Base-by-base conservation (phyloP, 2,797 vertebrate species). In the Gymnoscopelus microlampas region DNA sequence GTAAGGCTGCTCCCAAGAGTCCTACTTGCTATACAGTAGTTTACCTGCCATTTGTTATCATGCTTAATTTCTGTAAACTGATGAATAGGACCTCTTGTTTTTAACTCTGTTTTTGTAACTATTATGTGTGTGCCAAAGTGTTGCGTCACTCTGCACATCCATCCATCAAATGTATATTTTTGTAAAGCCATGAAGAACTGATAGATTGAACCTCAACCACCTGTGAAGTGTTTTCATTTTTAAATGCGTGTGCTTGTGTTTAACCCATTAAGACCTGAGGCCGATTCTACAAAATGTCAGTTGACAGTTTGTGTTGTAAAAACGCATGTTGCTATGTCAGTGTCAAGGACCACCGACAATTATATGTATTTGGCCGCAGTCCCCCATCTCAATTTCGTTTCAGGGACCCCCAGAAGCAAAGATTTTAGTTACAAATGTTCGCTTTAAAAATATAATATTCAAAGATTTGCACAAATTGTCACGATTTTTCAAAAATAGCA, bases 81-180 rank as follows among this genome's bases (percentile, higher is more conserved):
- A 13, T 59, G 2, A 4, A 72, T 19, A 54, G 69, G 50, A 70
- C 80, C 63, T 82, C 61, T 70, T 29, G 60, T 81, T 84, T 86
- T 76, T 79, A 82, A 53, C 66, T 64, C 79, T 13, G 70, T 6
- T 71, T 82, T 86, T 74, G 80, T 61, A 79, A 78, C 71, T 75
- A n/a, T 13, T 53, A 47, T 76, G 2, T 76, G 68, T 59, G 60
- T 71, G 74, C 73, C 70, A 66, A 23, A 59, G 62, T 61, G 63
- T 70, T 6, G 57, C 70, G 71, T 74, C 47, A 5, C 79, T 66
- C 58, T 24, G 32, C 74, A 81, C 70, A 64, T 9, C 7, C 80
- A 75, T 60, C 76, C 83, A 82, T 74, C 81, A 89, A 86, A 87
- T 86, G 80, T 92, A 71, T 91, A 92, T 92, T 93, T 93, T 92